Conservation (phyloP, 2,797 vertebrate species). For the Sebastes ruberrimus region DNA sequence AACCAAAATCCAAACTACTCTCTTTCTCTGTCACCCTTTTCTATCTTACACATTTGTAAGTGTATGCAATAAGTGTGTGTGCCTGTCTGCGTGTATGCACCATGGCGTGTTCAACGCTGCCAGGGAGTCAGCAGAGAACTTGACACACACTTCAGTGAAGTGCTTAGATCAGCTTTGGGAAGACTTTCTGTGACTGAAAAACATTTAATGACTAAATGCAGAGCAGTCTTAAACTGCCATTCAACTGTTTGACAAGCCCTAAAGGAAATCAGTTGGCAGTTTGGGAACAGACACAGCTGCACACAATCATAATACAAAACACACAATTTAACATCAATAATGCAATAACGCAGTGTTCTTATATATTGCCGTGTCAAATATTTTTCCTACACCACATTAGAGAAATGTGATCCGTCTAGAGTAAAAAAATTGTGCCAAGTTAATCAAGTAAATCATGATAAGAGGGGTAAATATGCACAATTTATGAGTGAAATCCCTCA, state of each 20-base stretch:
- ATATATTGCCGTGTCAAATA: not conserved
- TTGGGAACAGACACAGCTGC: not conserved
- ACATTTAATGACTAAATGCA: slow-evolving; percentile 33
- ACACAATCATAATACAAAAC: not conserved
- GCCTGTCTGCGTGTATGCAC: not conserved
- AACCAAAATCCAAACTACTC: not conserved
- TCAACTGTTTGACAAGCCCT: slow-evolving; percentile 1
- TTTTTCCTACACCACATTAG: not conserved
- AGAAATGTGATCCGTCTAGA: not conserved
- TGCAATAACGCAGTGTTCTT: not conserved
- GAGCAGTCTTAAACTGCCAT: slow-evolving; percentile 8
- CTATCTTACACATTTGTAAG: not conserved
- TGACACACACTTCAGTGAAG: slow-evolving; percentile 14
- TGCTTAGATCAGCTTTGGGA: slow-evolving; percentile 38
- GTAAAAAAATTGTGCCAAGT: not conserved
- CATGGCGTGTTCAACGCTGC: not conserved
- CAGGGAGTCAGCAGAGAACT: slow-evolving; percentile 17
- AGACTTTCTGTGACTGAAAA: slow-evolving; percentile 6
- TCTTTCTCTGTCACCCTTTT: not conserved
- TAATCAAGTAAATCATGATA: not conserved
- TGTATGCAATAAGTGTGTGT: not conserved
- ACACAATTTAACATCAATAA: slow-evolving; percentile 1
- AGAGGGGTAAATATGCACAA: not conserved
- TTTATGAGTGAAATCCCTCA: not conserved
- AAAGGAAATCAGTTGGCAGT: not conserved